These are phyloP conservation scores for Thecophora atra DNA, from an alignment of 2,888 invertebrate species.

Conservation along the genomic window DNA sequence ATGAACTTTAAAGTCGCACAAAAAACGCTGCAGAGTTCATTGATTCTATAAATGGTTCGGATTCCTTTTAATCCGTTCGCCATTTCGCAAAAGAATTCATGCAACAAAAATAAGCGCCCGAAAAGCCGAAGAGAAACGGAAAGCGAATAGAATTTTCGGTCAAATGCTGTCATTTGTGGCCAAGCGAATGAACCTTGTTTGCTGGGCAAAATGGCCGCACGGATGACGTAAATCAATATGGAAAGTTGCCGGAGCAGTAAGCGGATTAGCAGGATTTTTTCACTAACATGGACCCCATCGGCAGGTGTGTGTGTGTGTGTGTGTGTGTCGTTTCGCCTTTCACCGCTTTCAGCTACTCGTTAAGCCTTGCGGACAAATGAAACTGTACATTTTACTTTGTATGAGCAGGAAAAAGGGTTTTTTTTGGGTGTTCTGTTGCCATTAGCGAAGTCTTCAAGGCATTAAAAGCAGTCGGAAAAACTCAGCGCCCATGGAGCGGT, in stretches of 20 bases:
- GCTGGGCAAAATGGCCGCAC: slow-evolving; percentile 28
- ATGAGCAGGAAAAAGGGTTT: not conserved
- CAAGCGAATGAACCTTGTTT: slow-evolving; percentile 32
- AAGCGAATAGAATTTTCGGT: not conserved
- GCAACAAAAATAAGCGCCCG: not conserved
- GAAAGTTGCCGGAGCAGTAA: slow-evolving; percentile 27
- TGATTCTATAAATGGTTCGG: not conserved
- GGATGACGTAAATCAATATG: slow-evolving; percentile 31
- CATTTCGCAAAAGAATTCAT: not conserved
- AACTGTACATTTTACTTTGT: slow-evolving; percentile 33
- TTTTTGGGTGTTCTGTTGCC: slow-evolving; percentile 1
- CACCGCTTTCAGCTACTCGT: not conserved
- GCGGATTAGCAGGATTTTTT: slow-evolving; percentile 33
- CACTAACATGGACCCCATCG: not conserved
- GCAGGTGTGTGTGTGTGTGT: not conserved
- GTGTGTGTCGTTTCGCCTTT: slow-evolving; percentile 6
- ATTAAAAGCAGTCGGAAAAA: slow-evolving; percentile 18
- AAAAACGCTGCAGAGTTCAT: no score
- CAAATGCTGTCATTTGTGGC: slow-evolving; percentile 36
- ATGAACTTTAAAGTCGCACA: not conserved
- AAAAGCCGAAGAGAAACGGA: not conserved
- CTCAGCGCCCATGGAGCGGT: not conserved
- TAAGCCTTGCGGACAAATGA: slow-evolving; percentile 33
- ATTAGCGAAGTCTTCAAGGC: slow-evolving; percentile 25
- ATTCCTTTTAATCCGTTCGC: not conserved